Conservation (phyloP, 2,888 invertebrate genomes). For the Actias luna region DNA sequence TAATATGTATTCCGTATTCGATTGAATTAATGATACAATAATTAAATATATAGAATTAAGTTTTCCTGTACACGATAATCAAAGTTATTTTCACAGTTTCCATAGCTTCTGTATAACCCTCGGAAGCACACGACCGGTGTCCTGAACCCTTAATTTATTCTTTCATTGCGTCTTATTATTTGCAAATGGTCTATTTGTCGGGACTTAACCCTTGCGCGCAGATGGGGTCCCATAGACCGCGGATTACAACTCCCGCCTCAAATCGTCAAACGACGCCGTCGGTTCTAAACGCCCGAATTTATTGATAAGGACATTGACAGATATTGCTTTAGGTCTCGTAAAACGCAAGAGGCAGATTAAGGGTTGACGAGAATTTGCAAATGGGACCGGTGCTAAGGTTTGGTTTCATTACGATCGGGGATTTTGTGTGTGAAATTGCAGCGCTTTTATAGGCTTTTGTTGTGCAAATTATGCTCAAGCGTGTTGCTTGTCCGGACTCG, state of each 20-base stretch:
- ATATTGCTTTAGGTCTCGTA: slow-evolving; percentile 76
- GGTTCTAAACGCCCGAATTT: slow-evolving; percentile 75
- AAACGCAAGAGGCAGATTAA: slow-evolving; percentile 78
- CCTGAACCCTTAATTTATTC: slow-evolving; percentile 75
- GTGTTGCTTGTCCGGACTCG: slow-evolving; percentile 25
- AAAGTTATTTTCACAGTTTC: no score
- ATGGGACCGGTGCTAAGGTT: slow-evolving; percentile 69
- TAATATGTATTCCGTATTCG: no score
- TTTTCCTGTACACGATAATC: no score
- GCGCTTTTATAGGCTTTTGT: slow-evolving; percentile 51
- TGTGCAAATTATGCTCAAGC: slow-evolving; percentile 49
- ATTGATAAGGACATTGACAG: slow-evolving; percentile 81
- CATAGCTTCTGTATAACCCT: slow-evolving; percentile 16
- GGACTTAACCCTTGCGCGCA: slow-evolving; percentile 79
- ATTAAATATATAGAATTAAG: no score
- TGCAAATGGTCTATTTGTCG: slow-evolving; percentile 81
- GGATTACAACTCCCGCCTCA: slow-evolving; percentile 72
- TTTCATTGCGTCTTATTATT: slow-evolving; percentile 81
- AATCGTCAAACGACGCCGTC: slow-evolving; percentile 79
- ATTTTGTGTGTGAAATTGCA: slow-evolving; percentile 51
- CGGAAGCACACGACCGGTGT: slow-evolving; percentile 10
- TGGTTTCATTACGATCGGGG: slow-evolving; percentile 60
- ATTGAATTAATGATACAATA: no score
- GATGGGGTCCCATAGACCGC: slow-evolving; percentile 73
- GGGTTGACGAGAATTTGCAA: slow-evolving; percentile 73